These are phyloP conservation scores for Oryzias dopingdopingensis DNA, from an alignment of 2,797 vertebrate species.

Conservation along the genomic window DNA sequence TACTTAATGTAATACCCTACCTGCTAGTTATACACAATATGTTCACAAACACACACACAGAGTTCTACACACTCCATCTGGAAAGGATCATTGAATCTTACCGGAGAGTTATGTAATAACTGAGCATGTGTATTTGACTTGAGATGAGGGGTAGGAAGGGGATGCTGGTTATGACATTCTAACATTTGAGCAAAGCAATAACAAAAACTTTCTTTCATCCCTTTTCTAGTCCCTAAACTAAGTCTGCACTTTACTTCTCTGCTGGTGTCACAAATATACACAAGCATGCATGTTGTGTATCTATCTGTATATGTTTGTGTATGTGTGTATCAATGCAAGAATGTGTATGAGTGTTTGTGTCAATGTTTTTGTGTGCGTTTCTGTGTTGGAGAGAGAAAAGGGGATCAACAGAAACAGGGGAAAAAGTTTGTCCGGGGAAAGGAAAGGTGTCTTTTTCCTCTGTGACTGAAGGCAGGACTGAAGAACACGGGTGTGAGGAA, in stretches of 20 bases:
- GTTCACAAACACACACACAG: conserved; percentile 10
- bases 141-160: conserved; percentile 26
- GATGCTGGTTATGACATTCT: conserved; percentile 56
- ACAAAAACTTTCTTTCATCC: conserved; percentile 58
- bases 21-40: conserved; percentile 51
- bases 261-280: conserved; percentile 24
- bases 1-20: conserved; percentile 64
- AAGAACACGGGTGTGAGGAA: not conserved
- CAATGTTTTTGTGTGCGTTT: too few species aligned
- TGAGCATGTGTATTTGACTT: not conserved
- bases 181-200: conserved; percentile 45
- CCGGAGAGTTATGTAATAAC: conserved; percentile 15
- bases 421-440: too few species aligned
- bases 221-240: conserved; percentile 74
- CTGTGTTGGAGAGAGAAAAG: too few species aligned
- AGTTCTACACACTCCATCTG: conserved; percentile 41
- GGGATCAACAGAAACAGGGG: too few species aligned
- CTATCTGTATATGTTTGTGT: too few species aligned
- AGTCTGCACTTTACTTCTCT: conserved; percentile 66
- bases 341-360: too few species aligned
- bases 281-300: too few species aligned
- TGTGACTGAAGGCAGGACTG: conserved; percentile 24
- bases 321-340: too few species aligned
- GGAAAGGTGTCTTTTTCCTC: too few species aligned
- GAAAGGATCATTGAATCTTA: conserved; percentile 35